Percentiles rank a stretch among this genome's conserved stretches.
Conservation (phyloP, 2,888 invertebrate species). For the Mechanitis mazaeus region DNA sequence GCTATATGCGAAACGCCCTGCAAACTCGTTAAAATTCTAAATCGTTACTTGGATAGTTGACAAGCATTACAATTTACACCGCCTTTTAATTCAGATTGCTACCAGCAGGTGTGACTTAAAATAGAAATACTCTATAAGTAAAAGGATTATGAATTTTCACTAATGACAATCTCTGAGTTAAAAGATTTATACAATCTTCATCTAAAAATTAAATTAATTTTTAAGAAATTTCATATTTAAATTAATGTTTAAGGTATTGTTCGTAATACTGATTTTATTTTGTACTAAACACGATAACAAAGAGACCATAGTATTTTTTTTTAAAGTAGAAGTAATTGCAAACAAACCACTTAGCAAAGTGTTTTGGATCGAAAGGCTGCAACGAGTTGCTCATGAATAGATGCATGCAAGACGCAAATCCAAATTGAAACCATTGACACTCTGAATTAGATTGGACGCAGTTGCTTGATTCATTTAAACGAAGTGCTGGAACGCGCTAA, state of each 20-base stretch:
- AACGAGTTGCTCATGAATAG: conserved; percentile 31
- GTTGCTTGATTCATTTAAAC: conserved; percentile 31
- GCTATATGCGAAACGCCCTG: conserved; percentile 15
- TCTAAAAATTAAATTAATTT: no score
- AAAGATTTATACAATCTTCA: no score
- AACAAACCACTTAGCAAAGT: conserved; percentile 8
- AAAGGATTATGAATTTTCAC: no score
- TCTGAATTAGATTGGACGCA: conserved; percentile 51
- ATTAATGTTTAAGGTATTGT: no score
- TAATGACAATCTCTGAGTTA: no score
- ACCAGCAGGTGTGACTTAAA: neutral
- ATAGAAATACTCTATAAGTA: neutral
- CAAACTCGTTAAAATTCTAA: conserved; percentile 26
- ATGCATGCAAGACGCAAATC: conserved; percentile 45
- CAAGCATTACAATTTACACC: conserved; percentile 14
- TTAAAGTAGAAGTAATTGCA: neutral
- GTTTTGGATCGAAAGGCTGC: conserved; percentile 9
- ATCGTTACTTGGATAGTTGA: conserved; percentile 13
- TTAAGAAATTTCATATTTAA: no score
- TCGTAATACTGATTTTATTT: no score
- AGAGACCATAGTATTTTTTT: neutral
- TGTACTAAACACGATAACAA: no score
- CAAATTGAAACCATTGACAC: conserved; percentile 66
- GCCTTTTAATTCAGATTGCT: conserved; percentile 14
- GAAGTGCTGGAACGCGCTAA: conserved; percentile 28